Percentiles rank a stretch among this genome's conserved stretches.
phyloP scores from a whole-genome alignment of 2,113 vertebrate genomes.

The Ceyx margarethae region DNA sequence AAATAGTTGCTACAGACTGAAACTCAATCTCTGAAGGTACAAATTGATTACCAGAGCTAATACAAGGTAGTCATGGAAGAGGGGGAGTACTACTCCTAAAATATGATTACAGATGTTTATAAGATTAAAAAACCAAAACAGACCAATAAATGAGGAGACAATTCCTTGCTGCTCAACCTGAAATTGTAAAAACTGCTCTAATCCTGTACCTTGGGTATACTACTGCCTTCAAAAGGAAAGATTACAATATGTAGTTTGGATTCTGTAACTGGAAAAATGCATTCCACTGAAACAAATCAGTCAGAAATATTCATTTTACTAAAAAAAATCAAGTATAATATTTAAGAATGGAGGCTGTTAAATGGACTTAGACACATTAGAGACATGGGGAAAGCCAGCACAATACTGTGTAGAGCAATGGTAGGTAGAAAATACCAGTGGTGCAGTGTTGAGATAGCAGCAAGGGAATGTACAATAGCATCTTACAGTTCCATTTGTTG shows the following conservation, averaged over 20 bases:
- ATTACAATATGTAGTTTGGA: background rate
- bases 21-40: background rate
- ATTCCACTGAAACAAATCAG: background rate
- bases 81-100: background rate
- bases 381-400: background rate
- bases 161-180: background rate
- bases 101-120: background rate
- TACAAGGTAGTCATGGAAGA: background rate
- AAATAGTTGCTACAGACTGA: background rate
- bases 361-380: background rate
- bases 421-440: background rate
- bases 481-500: background rate
- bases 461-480: background rate
- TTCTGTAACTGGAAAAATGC: background rate
- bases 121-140: background rate
- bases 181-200: background rate
- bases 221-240: conserved; percentile 1
- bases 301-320: background rate
- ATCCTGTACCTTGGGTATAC: background rate
- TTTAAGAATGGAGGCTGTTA: background rate
- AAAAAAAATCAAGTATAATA: background rate
- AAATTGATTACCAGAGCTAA: background rate
- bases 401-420: background rate
- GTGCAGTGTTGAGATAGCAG: background rate
- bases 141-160: background rate